Conservation (phyloP, 2,113 vertebrate genomes). For the Heterotis niloticus region DNA sequence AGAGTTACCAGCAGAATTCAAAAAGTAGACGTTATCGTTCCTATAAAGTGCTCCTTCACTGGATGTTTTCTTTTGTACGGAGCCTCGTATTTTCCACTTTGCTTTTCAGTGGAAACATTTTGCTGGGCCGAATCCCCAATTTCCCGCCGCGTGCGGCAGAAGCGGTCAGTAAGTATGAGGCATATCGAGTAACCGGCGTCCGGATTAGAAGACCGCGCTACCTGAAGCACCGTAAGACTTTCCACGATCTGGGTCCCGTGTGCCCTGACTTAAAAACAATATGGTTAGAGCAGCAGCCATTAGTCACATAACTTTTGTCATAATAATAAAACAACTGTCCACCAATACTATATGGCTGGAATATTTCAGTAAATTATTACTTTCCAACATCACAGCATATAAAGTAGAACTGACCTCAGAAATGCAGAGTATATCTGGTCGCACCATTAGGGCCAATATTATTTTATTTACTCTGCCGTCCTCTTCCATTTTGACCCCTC, state of each 20-base stretch:
- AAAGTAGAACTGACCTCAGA: not conserved
- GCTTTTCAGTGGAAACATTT: constrained; percentile 2
- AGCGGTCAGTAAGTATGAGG: not conserved
- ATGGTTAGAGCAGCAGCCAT: not conserved
- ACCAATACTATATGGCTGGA: not conserved
- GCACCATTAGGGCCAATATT: not conserved
- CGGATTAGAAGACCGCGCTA: not conserved
- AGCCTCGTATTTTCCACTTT: not conserved
- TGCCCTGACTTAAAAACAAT: not conserved
- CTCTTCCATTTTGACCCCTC: not conserved
- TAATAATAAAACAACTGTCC: not conserved
- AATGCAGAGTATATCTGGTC: not conserved
- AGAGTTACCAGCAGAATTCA: constrained; percentile 2
- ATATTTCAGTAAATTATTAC: not conserved
- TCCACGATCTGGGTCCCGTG: not conserved
- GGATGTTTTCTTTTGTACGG: constrained; percentile 17
- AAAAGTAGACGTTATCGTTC: constrained; percentile 28
- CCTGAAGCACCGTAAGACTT: not conserved
- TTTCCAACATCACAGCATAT: not conserved
- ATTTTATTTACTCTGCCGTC: not conserved
- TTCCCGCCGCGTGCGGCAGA: not conserved
- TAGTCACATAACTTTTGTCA: not conserved
- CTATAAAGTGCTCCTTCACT: constrained; percentile 18
- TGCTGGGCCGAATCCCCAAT: not conserved
- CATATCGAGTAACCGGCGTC: not conserved